phyloP scores from a whole-genome alignment of 2,888 invertebrate genomes.

The Carterocephalus palaemon region DNA sequence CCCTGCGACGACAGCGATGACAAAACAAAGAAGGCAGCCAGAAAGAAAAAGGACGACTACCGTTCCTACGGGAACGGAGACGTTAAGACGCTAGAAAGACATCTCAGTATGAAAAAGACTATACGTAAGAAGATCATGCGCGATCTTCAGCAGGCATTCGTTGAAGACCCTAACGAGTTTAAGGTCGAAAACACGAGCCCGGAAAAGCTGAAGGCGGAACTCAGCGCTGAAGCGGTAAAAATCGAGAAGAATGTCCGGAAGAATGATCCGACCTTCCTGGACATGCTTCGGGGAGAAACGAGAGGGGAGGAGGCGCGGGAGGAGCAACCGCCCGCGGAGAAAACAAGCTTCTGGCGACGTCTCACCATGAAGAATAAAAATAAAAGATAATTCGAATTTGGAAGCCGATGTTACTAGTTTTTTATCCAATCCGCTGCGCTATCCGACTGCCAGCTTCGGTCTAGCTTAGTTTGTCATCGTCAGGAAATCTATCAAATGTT shows the following conservation, averaged over 20 bases:
- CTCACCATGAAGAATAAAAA: conserved; percentile 84
- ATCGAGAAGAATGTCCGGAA: conserved; percentile 77
- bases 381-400: conserved; percentile 75
- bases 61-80: conserved; percentile 82
- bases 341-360: conserved; percentile 83
- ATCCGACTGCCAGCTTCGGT: conserved; percentile 23
- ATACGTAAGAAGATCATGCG: conserved; percentile 92
- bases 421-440: conserved; percentile 31
- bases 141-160: conserved; percentile 86
- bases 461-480: conserved; percentile 22
- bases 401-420: conserved; percentile 45
- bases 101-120: conserved; percentile 92
- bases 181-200: conserved; percentile 83
- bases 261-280: conserved; percentile 82
- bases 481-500: too few species aligned
- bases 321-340: conserved; percentile 75
- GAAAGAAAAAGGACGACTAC: conserved; percentile 84
- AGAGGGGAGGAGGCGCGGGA: conserved; percentile 65
- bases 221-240: conserved; percentile 83
- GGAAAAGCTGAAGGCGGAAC: conserved; percentile 83
- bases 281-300: conserved; percentile 82
- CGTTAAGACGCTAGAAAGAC: conserved; percentile 87
- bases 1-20: conserved; percentile 70
- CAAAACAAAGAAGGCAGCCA: conserved; percentile 76
- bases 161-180: conserved; percentile 85